phyloP scores from a whole-genome alignment of 2,888 invertebrate species.

The Notodromas monacha region DNA sequence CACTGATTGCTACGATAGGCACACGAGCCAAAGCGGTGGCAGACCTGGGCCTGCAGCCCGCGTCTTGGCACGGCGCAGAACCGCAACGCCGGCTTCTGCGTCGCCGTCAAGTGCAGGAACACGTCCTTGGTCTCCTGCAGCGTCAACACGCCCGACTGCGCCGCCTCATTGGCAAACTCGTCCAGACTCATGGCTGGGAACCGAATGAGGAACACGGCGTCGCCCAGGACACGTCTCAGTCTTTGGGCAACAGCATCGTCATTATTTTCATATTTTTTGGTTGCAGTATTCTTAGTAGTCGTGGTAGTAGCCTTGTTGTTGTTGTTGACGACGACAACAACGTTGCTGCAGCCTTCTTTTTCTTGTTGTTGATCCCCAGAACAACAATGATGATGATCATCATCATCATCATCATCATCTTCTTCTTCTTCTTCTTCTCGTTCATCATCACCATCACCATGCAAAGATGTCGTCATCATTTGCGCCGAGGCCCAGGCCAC shows the following conservation, averaged over 20 bases:
- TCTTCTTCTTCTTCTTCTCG: conserved; percentile 42
- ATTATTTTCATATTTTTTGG: too few species aligned
- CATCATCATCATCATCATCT: too few species aligned
- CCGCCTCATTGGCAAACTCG: conserved; percentile 76
- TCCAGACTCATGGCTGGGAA: conserved; percentile 78
- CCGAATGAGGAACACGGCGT: conserved; percentile 50
- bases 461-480: too few species aligned
- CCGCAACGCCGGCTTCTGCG: conserved; percentile 38
- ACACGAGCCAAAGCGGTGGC: conserved; percentile 79
- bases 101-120: conserved; percentile 74
- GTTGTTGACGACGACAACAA: too few species aligned
- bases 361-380: too few species aligned
- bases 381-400: too few species aligned
- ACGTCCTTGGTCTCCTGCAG: conserved; percentile 76
- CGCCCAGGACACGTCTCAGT: conserved; percentile 15
- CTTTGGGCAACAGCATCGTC: too few species aligned
- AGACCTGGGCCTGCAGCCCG: conserved; percentile 65
- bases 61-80: conserved; percentile 50
- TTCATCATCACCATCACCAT: too few species aligned
- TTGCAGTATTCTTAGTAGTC: too few species aligned
- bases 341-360: too few species aligned
- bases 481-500: conserved; percentile 74
- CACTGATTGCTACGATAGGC: conserved; percentile 89
- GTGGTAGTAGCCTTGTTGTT: too few species aligned
- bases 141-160: conserved; percentile 62